Conservation (phyloP, 2,888 invertebrate species). For the Hypomecis atomaria region DNA sequence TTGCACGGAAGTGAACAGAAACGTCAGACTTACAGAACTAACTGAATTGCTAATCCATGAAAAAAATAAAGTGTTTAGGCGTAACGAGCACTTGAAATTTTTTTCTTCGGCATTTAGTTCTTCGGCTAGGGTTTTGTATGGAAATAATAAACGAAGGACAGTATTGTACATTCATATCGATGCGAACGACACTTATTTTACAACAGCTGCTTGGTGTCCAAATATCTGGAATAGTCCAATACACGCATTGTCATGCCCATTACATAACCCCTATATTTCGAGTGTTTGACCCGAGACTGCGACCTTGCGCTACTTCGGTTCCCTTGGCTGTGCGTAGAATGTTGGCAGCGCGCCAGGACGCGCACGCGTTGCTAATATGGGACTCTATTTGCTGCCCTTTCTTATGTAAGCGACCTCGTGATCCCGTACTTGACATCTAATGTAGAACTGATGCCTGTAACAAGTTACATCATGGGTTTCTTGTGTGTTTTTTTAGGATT, state of each 20-base stretch:
- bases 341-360: conserved; percentile 39
- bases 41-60: too few species aligned
- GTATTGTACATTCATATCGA: too few species aligned
- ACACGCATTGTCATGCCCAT: conserved; percentile 12
- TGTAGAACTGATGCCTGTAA: not conserved
- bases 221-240: not conserved
- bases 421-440: conserved; percentile 37
- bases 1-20: too few species aligned
- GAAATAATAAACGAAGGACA: too few species aligned
- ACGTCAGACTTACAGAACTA: too few species aligned
- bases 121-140: too few species aligned
- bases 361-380: conserved; percentile 35
- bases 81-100: too few species aligned
- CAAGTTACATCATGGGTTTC: not conserved
- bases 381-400: conserved; percentile 43
- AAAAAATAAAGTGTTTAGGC: too few species aligned
- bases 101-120: too few species aligned
- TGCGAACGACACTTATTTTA: too few species aligned
- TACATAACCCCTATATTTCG: conserved; percentile 35
- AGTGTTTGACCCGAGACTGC: conserved; percentile 40
- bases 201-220: too few species aligned
- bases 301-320: conserved; percentile 47
- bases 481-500: too few species aligned
- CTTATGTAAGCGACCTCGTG: conserved; percentile 43
- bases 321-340: conserved; percentile 41